Evolutionary conservation across 2,113 vertebrate species (phyloP), one percentile per base, ranked within the genome.

Genomic region (Megaleporinus macrocephalus): DNA sequence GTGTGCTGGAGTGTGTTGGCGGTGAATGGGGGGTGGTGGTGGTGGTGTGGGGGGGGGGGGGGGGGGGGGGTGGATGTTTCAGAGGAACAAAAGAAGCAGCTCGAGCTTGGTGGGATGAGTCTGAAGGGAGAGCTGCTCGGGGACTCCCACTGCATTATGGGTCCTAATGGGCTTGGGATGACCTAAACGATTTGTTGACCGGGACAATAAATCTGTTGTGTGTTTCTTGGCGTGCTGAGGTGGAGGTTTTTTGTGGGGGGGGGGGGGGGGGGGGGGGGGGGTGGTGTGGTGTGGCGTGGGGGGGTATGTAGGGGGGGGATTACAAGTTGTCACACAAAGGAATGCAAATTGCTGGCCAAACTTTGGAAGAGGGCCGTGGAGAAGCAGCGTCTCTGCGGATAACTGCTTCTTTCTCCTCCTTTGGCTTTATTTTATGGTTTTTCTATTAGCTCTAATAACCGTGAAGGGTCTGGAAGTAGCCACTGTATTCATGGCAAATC

Each of bases 131-230:
- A 77, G 66, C 84, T 89, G 87, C 84, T 20, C 73, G 63, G 62
- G 73, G 80, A 82, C 82, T 87, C 51, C 71, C 79, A 65, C 63
- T 91, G 93, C 89, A 93, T 95, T 93, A 92, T 55, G 53, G 88
- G 93, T 87, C 66, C 92, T 96, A 96, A 96, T 95, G 93, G 94
- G 93, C 92, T 94, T 95, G 94, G 94, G 95, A 96, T 94, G 95
- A 96, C 91, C 94, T 95, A 95, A 96, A 95, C 93, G 94, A 95
- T 95, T 94, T 95, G 94, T 93, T 97, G 95, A 96, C 95, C 93
- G 93, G 92, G 91, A 96, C 95, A 96, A 96, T 96, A 96, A 96
- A 96, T 95, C 93, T 94, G 93, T 94, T 93, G 94, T 93, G 92
- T 93, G 85, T 86, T 94, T 90, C 93, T 94, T 93, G 92, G 93